These are phyloP conservation scores for Hozukius guyotensis DNA, from an alignment of 2,797 vertebrate species.

Conservation along the genomic window DNA sequence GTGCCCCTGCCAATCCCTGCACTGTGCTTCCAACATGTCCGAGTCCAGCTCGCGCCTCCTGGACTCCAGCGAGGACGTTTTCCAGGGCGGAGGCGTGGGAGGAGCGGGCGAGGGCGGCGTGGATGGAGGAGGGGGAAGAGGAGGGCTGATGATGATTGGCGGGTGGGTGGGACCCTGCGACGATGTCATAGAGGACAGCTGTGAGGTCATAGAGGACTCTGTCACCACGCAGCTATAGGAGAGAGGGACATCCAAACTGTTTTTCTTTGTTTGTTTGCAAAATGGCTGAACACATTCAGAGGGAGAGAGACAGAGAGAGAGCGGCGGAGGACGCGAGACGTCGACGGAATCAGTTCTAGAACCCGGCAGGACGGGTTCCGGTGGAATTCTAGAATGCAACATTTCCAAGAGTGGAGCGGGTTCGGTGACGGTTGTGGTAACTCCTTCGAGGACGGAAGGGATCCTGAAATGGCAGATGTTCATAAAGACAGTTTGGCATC, in stretches of 20 bases:
- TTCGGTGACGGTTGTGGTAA: background rate
- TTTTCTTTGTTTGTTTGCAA: conserved; percentile 47
- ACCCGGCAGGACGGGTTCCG: background rate
- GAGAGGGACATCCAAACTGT: conserved; percentile 22
- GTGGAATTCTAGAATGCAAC: background rate
- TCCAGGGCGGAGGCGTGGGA: conserved; percentile 80
- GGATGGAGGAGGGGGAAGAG: conserved; percentile 62
- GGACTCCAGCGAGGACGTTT: conserved; percentile 94
- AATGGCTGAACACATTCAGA: conserved; percentile 32
- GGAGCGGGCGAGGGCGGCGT: conserved; percentile 15
- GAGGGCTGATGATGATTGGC: conserved; percentile 69
- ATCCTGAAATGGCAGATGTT: conserved; percentile 35
- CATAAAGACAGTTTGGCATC: conserved; percentile 39
- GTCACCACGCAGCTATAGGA: conserved; percentile 95
- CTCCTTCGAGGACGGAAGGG: background rate
- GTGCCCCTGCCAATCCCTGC: conserved; percentile 91
- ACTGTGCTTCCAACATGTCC: conserved; percentile 95
- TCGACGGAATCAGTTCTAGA: background rate
- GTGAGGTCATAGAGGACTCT: conserved; percentile 91
- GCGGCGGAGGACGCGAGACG: background rate
- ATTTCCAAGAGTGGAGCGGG: background rate
- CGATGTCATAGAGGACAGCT: conserved; percentile 83
- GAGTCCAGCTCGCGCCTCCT: conserved; percentile 94
- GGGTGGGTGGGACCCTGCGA: conserved; percentile 92
- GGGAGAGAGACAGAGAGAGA: conserved; percentile 50